Evolutionary conservation across 2,888 invertebrate genomes (phyloP).

Genomic region (Ceratothoa steindachneri): DNA sequence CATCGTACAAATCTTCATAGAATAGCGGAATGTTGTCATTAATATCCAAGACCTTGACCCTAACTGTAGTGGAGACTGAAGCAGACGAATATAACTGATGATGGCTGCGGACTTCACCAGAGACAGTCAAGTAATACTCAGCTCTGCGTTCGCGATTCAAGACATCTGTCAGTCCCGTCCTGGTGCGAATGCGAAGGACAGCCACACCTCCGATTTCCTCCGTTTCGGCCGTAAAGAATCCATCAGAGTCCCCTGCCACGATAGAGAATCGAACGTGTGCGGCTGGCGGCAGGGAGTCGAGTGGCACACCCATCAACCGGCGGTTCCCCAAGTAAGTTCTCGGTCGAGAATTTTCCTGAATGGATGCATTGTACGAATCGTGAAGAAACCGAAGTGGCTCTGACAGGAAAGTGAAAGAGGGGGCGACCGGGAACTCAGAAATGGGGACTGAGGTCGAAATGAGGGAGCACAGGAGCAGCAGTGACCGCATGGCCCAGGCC

Average conservation of each 20-base stretch:
- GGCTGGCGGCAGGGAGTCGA: constrained; percentile 53
- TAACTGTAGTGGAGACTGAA: constrained; percentile 58
- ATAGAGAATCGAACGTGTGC: constrained; percentile 73
- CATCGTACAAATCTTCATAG: constrained; percentile 81
- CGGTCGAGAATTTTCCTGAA: constrained; percentile 86
- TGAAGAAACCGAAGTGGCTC: constrained; percentile 12
- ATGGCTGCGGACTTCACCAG: not conserved
- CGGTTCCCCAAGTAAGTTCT: constrained; percentile 74
- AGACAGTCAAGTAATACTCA: constrained; percentile 4
- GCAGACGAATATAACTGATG: not conserved
- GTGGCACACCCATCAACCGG: constrained; percentile 73
- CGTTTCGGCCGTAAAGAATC: constrained; percentile 88
- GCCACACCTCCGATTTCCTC: constrained; percentile 88
- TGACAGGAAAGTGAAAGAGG: not conserved
- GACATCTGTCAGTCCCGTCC: constrained; percentile 79
- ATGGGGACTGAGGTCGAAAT: not conserved
- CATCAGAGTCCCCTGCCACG: constrained; percentile 77
- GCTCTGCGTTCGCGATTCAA: constrained; percentile 66
- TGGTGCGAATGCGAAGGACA: constrained; percentile 81
- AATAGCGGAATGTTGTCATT: constrained; percentile 93
- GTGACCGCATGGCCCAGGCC: constrained; percentile 5
- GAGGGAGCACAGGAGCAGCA: not conserved
- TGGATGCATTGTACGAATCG: constrained; percentile 72
- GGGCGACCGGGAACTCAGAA: not conserved
- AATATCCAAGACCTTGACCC: constrained; percentile 71